Percentiles rank a stretch among this genome's conserved stretches.
phyloP scores from a whole-genome alignment of 2,113 vertebrate genomes.

The Baryphthengus martii region DNA sequence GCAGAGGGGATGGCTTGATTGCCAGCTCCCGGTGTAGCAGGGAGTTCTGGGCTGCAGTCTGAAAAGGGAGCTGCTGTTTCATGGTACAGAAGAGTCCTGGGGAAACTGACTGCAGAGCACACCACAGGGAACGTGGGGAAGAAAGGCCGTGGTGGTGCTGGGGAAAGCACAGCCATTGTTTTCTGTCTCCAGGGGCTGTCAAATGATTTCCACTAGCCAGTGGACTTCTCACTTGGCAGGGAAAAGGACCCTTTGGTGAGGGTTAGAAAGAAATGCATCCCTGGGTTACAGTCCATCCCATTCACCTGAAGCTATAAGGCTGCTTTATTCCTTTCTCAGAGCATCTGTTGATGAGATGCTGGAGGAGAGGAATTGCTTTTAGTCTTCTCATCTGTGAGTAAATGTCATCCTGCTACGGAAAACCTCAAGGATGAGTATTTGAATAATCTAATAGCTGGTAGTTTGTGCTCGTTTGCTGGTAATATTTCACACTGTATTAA shows the following conservation, averaged over 20 bases:
- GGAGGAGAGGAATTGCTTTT: not conserved
- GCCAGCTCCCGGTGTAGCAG: not conserved
- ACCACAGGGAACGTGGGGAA: not conserved
- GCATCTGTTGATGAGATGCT: not conserved
- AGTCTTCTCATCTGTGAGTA: not conserved
- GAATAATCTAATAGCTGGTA: not conserved
- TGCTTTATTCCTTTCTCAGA: not conserved
- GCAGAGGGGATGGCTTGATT: not conserved
- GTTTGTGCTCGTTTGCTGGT: not conserved
- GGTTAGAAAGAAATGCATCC: not conserved
- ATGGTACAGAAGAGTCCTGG: not conserved
- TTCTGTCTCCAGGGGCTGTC: not conserved
- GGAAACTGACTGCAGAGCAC: not conserved
- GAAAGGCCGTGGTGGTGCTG: not conserved
- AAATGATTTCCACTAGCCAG: not conserved
- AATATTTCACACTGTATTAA: not conserved
- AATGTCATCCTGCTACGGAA: not conserved
- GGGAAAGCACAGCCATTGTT: not conserved
- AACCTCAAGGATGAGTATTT: not conserved
- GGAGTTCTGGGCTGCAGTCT: not conserved
- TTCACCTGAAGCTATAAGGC: not conserved
- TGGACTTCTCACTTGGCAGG: not conserved
- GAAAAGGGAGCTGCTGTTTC: not conserved
- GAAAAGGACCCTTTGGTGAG: not conserved
- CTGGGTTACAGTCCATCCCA: not conserved